Base-by-base conservation (phyloP, 2,113 vertebrate species). In the Chaetodon trifascialis region DNA sequence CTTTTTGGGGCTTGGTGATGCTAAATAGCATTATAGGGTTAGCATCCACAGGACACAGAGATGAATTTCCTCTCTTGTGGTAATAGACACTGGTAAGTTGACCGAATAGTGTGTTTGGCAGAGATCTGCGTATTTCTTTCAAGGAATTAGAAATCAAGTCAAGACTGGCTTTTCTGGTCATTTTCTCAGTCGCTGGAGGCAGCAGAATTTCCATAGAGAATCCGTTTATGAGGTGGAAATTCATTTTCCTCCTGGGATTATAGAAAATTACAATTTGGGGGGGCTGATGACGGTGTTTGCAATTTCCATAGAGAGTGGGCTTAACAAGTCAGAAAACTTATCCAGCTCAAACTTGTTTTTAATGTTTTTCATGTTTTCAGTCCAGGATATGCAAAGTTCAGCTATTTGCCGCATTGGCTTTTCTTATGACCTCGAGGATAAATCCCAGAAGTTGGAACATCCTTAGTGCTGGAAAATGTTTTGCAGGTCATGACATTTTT, bases 181-280 rank as follows among this genome's bases (percentile, higher is more conserved):
- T 79, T 85, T 87, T 77, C 66, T 74, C 69, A 51, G 30, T 66
- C 5, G 1, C 62, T 75, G 63, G 77, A 44, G 47, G 62, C 42
- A 64, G 67, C 8, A 56, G 36, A 76, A 25, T 86, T 88, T 83
- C 21, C 11, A 62, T 11, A 64, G 65, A 73, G 2, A 69, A 78
- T 80, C 47, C 7, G 7, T 76, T 10, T 82, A 34, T 10, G 40
- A 80, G 47, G 49, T 59, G 58, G 64, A 70, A 80, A 79, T 79
- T 73, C 12, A 62, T 71, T 55, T 80, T 81, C 38, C 67, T 30
- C 46, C 8, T 34, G 7, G 72, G 60, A 78, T 89, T 80, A 77
- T 38, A 56, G 63, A 70, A 86, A 69, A 6, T 70, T 17, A 21
- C 4, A 62, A 42, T 79, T 71, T 81, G 23, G 30, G 54, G 36